Evolutionary conservation across 2,888 invertebrate species (phyloP), one percentile per base, ranked within the genome.

Genomic region (Heliconius cydno): DNA sequence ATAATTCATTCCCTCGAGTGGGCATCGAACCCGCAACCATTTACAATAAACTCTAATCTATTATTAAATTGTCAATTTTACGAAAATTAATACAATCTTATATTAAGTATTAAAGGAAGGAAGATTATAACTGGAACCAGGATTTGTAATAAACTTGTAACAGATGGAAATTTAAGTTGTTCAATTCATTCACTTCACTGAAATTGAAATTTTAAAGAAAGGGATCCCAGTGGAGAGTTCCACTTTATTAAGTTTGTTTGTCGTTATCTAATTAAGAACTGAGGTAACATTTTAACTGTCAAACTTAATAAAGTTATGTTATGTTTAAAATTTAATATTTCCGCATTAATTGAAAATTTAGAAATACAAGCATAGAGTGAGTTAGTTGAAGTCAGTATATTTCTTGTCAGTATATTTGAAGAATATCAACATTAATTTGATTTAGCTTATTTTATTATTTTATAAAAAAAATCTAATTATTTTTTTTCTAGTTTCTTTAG

Each of bases 161-260:
- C 67, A 38, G 67, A 67, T 70, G 70, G 70, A 19, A 68, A 68
- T 38, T 38, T 34, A 38, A 68, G n/a, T 68, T 68, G 68, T n/a
- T 68, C n/a, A 25, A 68, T 70, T 9, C 70, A 70, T 41, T 70
- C 41, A 57, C 19, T 68, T 70, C 41, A 57, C 38, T 57, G 25
- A 28, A 15, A 34, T 22, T 34, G 30, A 7, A 30, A 57, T 72
- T 52, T 72, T 72, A 57, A 71, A 71, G 25, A 72, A 72, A 22
- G 19, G 19, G 5, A 52, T 30, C 30, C 19, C 72, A 72, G 15
- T 30, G 30, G 52, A 57, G 72, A 52, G 72, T 57, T 57, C 57
- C 52, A 52, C 25, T 72, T 72, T 30, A 52, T n/a, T n/a, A n/a
- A 71, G 15, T 71, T 71, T 71, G 25, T 71, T 46, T 41, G 52